Evolutionary conservation across 2,113 vertebrate genomes (phyloP).

Genomic region (Taxidea taxus): DNA sequence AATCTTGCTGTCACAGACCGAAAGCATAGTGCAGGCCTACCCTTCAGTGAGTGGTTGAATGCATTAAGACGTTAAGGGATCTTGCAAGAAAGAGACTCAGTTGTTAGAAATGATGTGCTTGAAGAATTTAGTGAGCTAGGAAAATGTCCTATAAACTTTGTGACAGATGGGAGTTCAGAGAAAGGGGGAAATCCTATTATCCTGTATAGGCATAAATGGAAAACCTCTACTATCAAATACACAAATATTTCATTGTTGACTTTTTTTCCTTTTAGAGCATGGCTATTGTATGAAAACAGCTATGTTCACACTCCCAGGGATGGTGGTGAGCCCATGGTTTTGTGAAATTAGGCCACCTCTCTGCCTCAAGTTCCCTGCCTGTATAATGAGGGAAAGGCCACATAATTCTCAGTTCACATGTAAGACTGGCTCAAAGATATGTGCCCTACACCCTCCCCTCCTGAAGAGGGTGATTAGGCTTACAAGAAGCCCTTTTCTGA

Average conservation of each 20-base stretch:
- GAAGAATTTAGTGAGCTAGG: background rate
- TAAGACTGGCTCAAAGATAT: background rate
- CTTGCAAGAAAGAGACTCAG: background rate
- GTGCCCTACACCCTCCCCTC: background rate
- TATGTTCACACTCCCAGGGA: background rate
- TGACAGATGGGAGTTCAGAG: background rate
- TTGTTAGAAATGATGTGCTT: background rate
- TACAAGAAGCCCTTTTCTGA: background rate
- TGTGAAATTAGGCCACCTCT: background rate
- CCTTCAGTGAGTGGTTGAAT: background rate
- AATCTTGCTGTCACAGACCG: background rate
- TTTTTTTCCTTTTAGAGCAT: background rate
- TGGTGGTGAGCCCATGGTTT: background rate
- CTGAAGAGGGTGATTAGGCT: background rate
- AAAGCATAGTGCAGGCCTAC: background rate
- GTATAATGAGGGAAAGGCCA: background rate
- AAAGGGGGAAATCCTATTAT: background rate
- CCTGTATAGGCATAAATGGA: background rate
- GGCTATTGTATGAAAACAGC: background rate
- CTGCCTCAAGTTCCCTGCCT: background rate
- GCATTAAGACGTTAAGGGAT: background rate
- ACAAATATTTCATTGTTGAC: background rate
- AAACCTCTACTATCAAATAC: background rate
- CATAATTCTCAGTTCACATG: background rate
- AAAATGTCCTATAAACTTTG: background rate